Conservation (phyloP, 2,888 invertebrate genomes). For the Alviniconcha strummeri region DNA sequence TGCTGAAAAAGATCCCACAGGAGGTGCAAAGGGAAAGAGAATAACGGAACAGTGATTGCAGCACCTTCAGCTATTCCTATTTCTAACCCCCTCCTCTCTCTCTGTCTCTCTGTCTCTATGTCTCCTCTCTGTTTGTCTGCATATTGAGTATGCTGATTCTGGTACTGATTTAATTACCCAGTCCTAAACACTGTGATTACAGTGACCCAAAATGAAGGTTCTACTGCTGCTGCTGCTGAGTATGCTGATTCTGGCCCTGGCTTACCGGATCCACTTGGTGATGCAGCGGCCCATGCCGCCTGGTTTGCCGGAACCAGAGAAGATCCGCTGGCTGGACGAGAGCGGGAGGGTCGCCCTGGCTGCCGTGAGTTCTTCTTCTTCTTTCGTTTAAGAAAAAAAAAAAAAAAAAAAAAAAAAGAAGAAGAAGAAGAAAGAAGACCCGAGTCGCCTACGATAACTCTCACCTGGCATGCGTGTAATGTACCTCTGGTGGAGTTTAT, state of each 20-base stretch:
- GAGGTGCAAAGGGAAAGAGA: no score
- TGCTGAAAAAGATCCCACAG: no score
- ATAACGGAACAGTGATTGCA: no score
- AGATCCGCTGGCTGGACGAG: constrained; percentile 57
- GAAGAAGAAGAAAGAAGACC: neutral
- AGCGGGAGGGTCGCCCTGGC: constrained; percentile 50
- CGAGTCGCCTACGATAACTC: no score
- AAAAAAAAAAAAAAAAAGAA: neutral
- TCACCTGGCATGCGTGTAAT: no score
- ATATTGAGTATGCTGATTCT: neutral
- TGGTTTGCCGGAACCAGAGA: constrained; percentile 51
- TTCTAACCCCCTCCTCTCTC: neutral
- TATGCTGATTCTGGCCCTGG: constrained; percentile 41
- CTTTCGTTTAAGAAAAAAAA: no score
- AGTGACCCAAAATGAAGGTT: constrained; percentile 32
- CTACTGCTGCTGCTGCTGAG: constrained; percentile 29
- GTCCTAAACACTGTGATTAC: neutral
- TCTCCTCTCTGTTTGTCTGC: neutral
- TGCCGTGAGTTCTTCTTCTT: constrained; percentile 44
- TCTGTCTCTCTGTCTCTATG: neutral
- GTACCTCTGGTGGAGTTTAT: no score
- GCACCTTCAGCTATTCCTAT: no score
- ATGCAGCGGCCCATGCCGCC: constrained; percentile 52
- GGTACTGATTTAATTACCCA: neutral
- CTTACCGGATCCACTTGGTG: constrained; percentile 53